Evolutionary conservation across 2,888 invertebrate species (phyloP).

Genomic region (Oxytorus armatus): DNA sequence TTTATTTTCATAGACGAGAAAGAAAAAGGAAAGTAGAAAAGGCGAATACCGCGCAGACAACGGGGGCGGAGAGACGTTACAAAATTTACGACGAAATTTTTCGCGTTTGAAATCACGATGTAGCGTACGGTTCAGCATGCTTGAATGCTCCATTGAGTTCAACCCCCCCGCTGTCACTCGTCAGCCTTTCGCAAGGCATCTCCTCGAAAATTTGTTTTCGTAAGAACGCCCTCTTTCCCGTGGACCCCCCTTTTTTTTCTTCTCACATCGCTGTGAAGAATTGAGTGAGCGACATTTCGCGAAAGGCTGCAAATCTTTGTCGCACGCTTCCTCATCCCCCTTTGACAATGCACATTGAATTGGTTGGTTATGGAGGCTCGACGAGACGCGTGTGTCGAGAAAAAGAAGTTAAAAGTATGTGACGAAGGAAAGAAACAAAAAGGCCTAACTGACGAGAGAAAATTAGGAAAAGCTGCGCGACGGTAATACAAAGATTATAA

Average conservation of each 20-base stretch:
- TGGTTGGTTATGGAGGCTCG: slow-evolving; percentile 8
- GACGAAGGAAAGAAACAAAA: slow-evolving; percentile 15
- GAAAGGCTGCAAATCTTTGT: slow-evolving; percentile 47
- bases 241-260: background rate
- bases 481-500: background rate
- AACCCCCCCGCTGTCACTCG: background rate
- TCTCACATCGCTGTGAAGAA: slow-evolving; percentile 12
- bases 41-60: background rate
- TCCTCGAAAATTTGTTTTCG: slow-evolving; percentile 35
- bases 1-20: background rate
- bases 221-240: slow-evolving; percentile 18
- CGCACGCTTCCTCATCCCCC: background rate
- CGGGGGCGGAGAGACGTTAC: background rate
- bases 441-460: background rate
- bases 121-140: background rate
- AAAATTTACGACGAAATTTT: slow-evolving; percentile 5
- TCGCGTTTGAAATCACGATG: slow-evolving; percentile 18
- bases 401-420: slow-evolving; percentile 20
- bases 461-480: slow-evolving; percentile 36
- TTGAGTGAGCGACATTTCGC: slow-evolving; percentile 17
- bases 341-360: slow-evolving; percentile 11
- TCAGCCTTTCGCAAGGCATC: slow-evolving; percentile 6
- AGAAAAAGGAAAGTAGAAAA: background rate
- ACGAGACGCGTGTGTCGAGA: slow-evolving; percentile 6
- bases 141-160: slow-evolving; percentile 19